phyloP scores from a whole-genome alignment of 2,113 vertebrate species.

The Petrocephalus zakoni region DNA sequence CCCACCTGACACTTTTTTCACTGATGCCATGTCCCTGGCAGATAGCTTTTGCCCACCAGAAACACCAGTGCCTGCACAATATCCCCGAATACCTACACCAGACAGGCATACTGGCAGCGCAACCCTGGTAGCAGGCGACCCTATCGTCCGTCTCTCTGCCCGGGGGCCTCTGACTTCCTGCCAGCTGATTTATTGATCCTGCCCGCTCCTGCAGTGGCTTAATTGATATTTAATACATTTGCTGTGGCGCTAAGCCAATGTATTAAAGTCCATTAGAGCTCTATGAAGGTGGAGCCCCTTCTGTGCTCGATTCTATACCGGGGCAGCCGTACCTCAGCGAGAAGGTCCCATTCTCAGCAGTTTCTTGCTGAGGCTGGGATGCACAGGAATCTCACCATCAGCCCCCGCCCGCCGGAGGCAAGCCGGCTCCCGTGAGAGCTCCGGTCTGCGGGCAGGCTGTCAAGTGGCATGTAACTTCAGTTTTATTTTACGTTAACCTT shows the following conservation, averaged over 20 bases:
- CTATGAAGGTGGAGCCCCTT: neutral
- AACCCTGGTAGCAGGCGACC: neutral
- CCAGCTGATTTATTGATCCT: neutral
- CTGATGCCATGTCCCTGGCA: too few relatives aligned
- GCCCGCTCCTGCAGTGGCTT: neutral
- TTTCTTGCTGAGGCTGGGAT: neutral
- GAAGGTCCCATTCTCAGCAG: neutral
- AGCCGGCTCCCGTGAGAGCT: neutral
- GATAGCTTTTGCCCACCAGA: neutral
- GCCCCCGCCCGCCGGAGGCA: neutral
- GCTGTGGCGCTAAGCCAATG: neutral
- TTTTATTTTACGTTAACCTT: neutral
- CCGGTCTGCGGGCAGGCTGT: neutral
- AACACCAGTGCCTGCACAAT: neutral
- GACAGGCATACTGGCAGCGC: neutral
- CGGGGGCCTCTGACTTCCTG: neutral
- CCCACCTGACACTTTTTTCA: neutral
- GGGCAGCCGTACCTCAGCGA: neutral
- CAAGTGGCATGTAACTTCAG: too few relatives aligned
- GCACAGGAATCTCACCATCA: neutral
- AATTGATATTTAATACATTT: constrained; percentile 8
- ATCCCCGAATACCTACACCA: neutral
- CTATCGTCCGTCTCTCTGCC: neutral
- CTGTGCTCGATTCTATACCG: neutral
- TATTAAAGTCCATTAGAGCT: neutral